Base-by-base conservation (phyloP, 2,797 vertebrate species). In the Enteromius mattozi region DNA sequence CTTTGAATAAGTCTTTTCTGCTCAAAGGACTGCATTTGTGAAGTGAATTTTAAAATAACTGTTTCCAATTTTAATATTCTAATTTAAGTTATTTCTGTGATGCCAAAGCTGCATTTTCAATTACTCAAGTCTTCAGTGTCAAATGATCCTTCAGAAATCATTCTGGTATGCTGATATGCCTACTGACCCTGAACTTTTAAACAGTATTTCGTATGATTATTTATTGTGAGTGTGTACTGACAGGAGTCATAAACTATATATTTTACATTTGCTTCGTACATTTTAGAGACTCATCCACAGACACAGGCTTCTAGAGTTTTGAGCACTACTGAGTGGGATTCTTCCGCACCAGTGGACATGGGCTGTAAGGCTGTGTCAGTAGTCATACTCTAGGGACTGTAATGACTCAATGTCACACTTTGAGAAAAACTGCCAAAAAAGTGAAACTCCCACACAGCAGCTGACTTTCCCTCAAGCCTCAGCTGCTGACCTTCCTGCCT, bases 381-480 rank as follows among this genome's bases (percentile, higher is more conserved):
- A 61, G 42, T 82, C 66, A 78, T 71, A 82, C 80, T 71, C 35
- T 30, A 10, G 71, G 54, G 65, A 69, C 24, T 86, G 71, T 45
- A 49, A 61, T 77, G 74, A 78, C 24, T 77, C 63, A 78, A 68
- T 77, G 74, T 70, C 51, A 78, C 51, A 45, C 27, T 77, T 76
- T n/a, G 35, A 75, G 35, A 81, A 71, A 85, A 69, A 81, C 14
- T 56, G 63, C 33, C 71, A 56, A 75, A 76, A 59, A 70, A 51
- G 17, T 71, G 6, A 79, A 77, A 47, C 83, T 80, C 66, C 66
- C 42, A 80, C 69, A 74, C 69, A 69, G 33, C 47, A 78, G 61
- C 49, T 78, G 63, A 83, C 74, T 75, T 59, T 77, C 35, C 82
- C 63, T 30, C 30, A 83, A 81, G 33, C 69, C 42, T 47, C 33